Conservation (phyloP, 1,140 invertebrate species). For the Brachystomella parvula region DNA sequence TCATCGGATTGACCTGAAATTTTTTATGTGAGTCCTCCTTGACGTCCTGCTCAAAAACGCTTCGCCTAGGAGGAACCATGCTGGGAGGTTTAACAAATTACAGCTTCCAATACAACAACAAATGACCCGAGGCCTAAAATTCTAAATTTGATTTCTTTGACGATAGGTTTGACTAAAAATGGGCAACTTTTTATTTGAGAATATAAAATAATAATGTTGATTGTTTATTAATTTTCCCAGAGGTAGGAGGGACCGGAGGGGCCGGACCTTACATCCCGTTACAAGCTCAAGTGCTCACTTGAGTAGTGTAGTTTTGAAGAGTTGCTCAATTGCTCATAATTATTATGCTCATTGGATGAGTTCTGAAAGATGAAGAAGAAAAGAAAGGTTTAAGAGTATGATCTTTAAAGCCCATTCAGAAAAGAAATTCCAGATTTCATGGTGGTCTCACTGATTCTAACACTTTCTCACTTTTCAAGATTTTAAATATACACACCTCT, state of each 20-base stretch:
- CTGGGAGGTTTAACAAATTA: too few relatives aligned
- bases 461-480: neutral
- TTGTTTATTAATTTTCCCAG: neutral
- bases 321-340: neutral
- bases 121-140: too few relatives aligned
- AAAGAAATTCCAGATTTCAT: slow-evolving; percentile 8
- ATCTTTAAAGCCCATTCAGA: neutral
- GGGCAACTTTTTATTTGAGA: neutral
- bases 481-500: too few relatives aligned
- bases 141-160: neutral
- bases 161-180: neutral
- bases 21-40: too few relatives aligned
- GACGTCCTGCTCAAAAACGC: too few relatives aligned
- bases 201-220: slow-evolving; percentile 1
- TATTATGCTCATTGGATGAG: neutral
- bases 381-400: neutral
- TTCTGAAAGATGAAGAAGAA: neutral
- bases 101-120: too few relatives aligned
- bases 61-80: too few relatives aligned
- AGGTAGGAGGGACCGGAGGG: too few relatives aligned
- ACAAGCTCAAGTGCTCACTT: neutral
- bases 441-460: slow-evolving; percentile 2
- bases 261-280: too few relatives aligned
- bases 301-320: neutral
- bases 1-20: too few relatives aligned